phyloP scores from a whole-genome alignment of 2,888 invertebrate genomes.

The Escarpia spicata region DNA sequence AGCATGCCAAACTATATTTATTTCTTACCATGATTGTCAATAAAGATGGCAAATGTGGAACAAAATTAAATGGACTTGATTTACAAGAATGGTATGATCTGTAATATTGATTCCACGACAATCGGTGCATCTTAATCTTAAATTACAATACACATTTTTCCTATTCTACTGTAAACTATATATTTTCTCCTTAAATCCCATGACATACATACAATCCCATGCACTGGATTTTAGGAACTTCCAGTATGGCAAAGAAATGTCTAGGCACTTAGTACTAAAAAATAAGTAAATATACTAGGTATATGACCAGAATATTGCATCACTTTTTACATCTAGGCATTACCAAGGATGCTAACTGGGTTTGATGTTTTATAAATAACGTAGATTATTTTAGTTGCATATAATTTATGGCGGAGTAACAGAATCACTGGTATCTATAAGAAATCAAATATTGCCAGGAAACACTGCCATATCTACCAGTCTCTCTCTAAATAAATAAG shows the following conservation, averaged over 20 bases:
- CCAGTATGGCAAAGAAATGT: neutral
- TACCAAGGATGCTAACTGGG: neutral
- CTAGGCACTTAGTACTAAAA: neutral
- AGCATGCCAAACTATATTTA: neutral
- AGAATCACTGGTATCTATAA: neutral
- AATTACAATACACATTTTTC: neutral
- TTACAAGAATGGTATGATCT: neutral
- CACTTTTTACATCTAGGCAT: neutral
- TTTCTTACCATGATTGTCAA: neutral
- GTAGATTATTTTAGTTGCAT: neutral
- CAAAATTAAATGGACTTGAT: neutral
- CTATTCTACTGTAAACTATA: neutral
- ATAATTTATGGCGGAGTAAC: neutral
- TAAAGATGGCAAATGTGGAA: neutral
- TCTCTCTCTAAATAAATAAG: neutral
- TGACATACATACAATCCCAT: neutral
- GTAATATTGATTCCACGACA: neutral
- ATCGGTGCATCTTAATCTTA: neutral
- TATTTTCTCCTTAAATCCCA: neutral
- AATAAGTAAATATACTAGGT: neutral
- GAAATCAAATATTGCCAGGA: neutral
- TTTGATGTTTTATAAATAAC: neutral
- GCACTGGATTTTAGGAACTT: neutral
- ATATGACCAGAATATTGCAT: neutral
- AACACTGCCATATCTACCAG: neutral